phyloP scores from a whole-genome alignment of 2,888 invertebrate genomes.

The Troides oblongomaculatus region DNA sequence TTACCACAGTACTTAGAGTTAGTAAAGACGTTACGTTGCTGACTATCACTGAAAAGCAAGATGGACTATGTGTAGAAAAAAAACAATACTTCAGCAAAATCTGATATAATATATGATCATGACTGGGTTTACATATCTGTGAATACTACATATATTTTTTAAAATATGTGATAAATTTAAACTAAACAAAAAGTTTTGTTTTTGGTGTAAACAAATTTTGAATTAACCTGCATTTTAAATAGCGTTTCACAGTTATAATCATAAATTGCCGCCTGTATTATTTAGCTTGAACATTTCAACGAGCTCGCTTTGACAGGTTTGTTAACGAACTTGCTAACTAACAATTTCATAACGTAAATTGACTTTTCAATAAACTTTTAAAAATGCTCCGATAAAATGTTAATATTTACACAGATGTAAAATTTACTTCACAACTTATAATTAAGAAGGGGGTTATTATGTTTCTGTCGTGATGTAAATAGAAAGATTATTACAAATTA shows the following conservation, averaged over 20 bases:
- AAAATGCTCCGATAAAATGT: background rate
- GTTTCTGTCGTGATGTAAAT: too few species aligned
- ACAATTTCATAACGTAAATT: constrained; percentile 12
- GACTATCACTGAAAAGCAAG: too few species aligned
- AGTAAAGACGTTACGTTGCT: too few species aligned
- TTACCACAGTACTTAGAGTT: too few species aligned
- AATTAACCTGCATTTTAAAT: background rate
- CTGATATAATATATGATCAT: too few species aligned
- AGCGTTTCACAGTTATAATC: background rate
- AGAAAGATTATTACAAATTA: too few species aligned
- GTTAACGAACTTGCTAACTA: constrained; percentile 20
- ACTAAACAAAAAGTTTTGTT: background rate
- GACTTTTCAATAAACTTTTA: background rate
- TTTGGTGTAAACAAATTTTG: background rate
- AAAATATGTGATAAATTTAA: background rate
- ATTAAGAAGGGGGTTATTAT: too few species aligned
- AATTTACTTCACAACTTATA: background rate
- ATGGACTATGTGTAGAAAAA: too few species aligned
- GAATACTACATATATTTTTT: too few species aligned
- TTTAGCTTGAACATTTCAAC: background rate
- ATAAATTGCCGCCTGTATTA: background rate
- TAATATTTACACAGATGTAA: background rate
- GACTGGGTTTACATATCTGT: too few species aligned
- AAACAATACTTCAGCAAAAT: too few species aligned
- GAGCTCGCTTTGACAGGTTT: constrained; percentile 12